These are phyloP conservation scores for Diaperis boleti DNA, from an alignment of 2,888 invertebrate species.

Conservation along the genomic window DNA sequence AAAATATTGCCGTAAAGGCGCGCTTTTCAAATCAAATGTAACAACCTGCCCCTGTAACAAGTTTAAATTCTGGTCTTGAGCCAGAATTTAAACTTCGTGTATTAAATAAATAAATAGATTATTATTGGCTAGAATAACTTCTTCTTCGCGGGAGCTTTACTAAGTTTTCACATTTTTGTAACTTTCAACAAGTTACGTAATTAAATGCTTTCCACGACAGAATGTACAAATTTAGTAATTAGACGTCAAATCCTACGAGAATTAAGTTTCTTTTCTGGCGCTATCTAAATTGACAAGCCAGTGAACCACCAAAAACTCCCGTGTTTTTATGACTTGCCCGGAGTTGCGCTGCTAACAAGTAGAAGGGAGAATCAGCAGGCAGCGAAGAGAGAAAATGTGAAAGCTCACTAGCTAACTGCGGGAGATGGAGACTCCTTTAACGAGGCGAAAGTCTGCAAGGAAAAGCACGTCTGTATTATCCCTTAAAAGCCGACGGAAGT, in stretches of 20 bases:
- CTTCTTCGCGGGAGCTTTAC: background rate
- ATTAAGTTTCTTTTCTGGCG: background rate
- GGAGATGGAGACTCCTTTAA: constrained; percentile 44
- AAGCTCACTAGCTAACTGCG: constrained; percentile 43
- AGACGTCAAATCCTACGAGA: background rate
- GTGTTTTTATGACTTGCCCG: constrained; percentile 22
- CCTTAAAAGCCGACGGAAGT: constrained; percentile 33
- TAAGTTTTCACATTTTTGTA: constrained; percentile 5
- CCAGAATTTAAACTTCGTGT: too few relatives aligned
- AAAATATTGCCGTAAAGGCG: too few relatives aligned
- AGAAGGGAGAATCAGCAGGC: constrained; percentile 28
- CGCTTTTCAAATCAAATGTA: too few relatives aligned
- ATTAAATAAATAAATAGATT: too few relatives aligned
- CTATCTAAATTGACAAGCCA: background rate
- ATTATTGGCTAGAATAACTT: background rate
- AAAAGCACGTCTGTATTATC: constrained; percentile 42
- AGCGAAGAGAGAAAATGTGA: constrained; percentile 39
- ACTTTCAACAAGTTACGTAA: constrained; percentile 9
- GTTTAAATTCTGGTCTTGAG: too few relatives aligned
- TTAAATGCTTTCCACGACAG: constrained; percentile 12
- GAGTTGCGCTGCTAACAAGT: constrained; percentile 26
- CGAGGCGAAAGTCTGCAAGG: constrained; percentile 42
- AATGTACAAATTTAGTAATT: constrained; percentile 1
- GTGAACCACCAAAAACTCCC: constrained; percentile 7
- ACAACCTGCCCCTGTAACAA: too few relatives aligned